A percentile compares a stretch with the other conserved stretches of the same genome.
These are phyloP conservation scores for Acanthococcus lagerstroemiae DNA, from an alignment of 2,888 invertebrate genomes.

Conservation along the genomic window DNA sequence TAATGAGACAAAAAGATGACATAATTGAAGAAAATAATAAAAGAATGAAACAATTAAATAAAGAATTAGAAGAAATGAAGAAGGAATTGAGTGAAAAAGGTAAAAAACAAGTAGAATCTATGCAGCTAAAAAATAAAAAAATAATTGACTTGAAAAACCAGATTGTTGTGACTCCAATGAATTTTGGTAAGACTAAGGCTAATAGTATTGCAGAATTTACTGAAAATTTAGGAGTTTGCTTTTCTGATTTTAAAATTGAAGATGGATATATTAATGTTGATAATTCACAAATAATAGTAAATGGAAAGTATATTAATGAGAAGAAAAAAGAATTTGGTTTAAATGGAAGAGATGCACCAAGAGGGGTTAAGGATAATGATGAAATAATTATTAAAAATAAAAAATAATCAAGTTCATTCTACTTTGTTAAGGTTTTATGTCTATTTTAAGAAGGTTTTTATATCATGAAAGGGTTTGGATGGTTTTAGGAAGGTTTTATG, in stretches of 20 bases:
- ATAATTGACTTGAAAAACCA: neutral
- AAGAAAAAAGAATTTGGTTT: neutral
- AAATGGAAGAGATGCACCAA: neutral
- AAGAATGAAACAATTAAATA: neutral
- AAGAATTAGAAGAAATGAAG: neutral
- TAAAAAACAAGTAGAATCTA: neutral
- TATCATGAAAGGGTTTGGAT: too few species aligned
- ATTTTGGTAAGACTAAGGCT: neutral
- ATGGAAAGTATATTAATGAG: neutral
- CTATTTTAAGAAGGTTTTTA: too few species aligned
- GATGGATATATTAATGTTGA: neutral
- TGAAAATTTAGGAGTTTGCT: neutral
- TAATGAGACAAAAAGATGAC: neutral
- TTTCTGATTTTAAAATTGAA: neutral
- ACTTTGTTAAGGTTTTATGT: too few species aligned
- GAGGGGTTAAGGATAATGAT: neutral
- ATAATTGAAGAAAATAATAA: neutral
- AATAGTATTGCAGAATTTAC: neutral
- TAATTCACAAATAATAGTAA: neutral
- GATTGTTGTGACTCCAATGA: neutral
- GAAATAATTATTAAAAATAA: too few species aligned
- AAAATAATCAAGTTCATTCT: too few species aligned
- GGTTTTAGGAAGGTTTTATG: too few species aligned
- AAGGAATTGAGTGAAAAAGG: neutral
- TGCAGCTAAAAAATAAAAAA: neutral